A percentile compares a stretch with the other conserved stretches of the same genome.
Evolutionary conservation across 2,797 vertebrate genomes (phyloP).

Genomic region (Podarcis siculus): DNA sequence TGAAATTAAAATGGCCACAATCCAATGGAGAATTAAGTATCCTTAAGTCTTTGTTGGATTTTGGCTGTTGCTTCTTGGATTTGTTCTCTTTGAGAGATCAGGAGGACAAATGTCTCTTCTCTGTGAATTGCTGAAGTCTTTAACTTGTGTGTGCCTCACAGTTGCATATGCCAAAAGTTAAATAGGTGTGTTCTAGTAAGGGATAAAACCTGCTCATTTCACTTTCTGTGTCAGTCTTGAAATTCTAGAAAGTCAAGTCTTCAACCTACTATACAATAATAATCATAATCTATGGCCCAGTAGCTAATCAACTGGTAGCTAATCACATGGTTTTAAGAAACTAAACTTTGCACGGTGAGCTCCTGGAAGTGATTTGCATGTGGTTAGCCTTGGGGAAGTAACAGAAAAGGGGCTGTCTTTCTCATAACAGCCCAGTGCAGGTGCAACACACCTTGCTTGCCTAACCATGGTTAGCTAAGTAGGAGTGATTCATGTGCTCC

Average conservation of each 20-base stretch:
- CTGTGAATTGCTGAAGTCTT: neutral
- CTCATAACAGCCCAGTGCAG: neutral
- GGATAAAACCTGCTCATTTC: neutral
- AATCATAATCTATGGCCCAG: neutral
- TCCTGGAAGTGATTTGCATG: neutral
- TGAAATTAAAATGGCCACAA: neutral
- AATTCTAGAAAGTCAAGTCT: neutral
- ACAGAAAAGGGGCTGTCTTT: neutral
- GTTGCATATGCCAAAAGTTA: neutral
- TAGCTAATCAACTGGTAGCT: neutral
- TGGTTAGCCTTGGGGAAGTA: neutral
- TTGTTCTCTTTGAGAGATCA: neutral
- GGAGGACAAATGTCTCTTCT: neutral
- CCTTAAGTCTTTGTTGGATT: neutral
- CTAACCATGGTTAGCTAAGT: neutral
- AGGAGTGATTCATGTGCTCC: neutral
- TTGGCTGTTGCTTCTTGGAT: neutral
- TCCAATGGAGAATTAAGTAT: neutral
- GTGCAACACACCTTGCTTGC: no score
- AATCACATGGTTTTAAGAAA: neutral
- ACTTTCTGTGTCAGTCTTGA: slow-evolving; percentile 10
- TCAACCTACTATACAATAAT: neutral
- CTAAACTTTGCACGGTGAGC: neutral
- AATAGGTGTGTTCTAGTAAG: neutral
- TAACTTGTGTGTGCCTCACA: neutral